phyloP scores from a whole-genome alignment of 1,140 invertebrate genomes.

The Eciton burchellii region DNA sequence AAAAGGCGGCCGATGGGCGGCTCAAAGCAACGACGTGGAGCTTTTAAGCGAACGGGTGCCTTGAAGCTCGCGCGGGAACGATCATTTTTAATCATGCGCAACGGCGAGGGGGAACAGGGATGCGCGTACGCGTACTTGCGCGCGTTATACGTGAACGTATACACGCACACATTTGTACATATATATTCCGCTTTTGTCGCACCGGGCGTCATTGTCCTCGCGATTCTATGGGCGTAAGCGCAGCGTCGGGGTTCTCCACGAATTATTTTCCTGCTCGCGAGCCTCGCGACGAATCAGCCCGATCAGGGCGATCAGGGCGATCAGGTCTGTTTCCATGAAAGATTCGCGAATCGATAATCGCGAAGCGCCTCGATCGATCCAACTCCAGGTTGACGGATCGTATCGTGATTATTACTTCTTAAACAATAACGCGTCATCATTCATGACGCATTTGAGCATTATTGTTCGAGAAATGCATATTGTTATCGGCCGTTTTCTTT shows the following conservation, averaged over 20 bases:
- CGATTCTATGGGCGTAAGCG: conserved; percentile 65
- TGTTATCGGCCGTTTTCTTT: too few relatives aligned
- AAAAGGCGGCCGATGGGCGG: conserved; percentile 15
- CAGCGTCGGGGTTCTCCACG: conserved; percentile 43
- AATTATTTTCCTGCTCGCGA: conserved; percentile 59
- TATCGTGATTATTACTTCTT: too few relatives aligned
- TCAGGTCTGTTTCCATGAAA: conserved; percentile 9
- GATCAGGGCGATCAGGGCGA: conserved; percentile 16
- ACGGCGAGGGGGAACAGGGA: conserved; percentile 6
- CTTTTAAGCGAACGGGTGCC: conserved; percentile 55
- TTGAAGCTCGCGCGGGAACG: conserved; percentile 69
- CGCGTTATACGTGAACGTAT: conserved; percentile 33
- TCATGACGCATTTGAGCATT: neutral
- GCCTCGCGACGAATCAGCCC: conserved; percentile 14
- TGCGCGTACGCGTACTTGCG: conserved; percentile 49
- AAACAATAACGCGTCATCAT: too few relatives aligned
- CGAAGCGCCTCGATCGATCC: neutral
- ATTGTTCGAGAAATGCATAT: too few relatives aligned
- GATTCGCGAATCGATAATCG: neutral
- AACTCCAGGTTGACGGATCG: too few relatives aligned
- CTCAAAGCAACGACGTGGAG: conserved; percentile 38
- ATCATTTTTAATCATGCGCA: conserved; percentile 78
- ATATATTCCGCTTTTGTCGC: conserved; percentile 55
- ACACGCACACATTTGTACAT: neutral
- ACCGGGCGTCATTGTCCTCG: conserved; percentile 55